Conservation (phyloP, 2,113 vertebrate genomes). For the Hiodon tergisus region DNA sequence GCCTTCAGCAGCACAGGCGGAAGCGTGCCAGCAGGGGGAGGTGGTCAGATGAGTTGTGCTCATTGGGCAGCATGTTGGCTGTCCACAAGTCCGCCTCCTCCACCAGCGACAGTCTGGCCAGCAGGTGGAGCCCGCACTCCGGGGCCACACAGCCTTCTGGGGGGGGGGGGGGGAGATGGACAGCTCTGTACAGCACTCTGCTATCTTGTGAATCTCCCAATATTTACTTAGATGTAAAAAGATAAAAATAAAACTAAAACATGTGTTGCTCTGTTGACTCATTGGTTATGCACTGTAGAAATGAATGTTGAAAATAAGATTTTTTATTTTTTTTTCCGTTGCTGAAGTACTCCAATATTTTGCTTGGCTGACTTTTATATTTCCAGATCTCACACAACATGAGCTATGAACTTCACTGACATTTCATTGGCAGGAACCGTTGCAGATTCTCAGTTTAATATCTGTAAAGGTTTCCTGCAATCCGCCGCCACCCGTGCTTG, state of each 20-base stretch:
- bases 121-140: slow-evolving; percentile 72
- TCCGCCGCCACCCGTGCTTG: not conserved
- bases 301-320: too few species aligned
- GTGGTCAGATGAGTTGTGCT: slow-evolving; percentile 85
- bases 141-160: slow-evolving; percentile 45
- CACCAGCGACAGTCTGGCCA: slow-evolving; percentile 77
- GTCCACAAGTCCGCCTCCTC: slow-evolving; percentile 74
- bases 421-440: too few species aligned
- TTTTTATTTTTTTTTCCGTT: too few species aligned
- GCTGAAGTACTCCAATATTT: too few species aligned
- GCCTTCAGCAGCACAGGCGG: slow-evolving; percentile 63
- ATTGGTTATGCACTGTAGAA: too few species aligned
- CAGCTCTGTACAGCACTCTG: slow-evolving; percentile 2
- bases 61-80: slow-evolving; percentile 81
- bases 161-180: slow-evolving; percentile 16
- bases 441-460: not conserved
- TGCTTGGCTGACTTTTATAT: too few species aligned
- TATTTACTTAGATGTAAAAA: too few species aligned
- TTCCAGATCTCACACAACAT: too few species aligned
- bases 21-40: slow-evolving; percentile 83
- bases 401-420: too few species aligned
- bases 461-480: not conserved
- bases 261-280: too few species aligned
- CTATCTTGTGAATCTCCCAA: not conserved
- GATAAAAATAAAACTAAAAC: too few species aligned